Percentiles rank a stretch among this genome's conserved stretches.
Evolutionary conservation across 2,113 vertebrate species (phyloP).

Genomic region (Seriola rivoliana): DNA sequence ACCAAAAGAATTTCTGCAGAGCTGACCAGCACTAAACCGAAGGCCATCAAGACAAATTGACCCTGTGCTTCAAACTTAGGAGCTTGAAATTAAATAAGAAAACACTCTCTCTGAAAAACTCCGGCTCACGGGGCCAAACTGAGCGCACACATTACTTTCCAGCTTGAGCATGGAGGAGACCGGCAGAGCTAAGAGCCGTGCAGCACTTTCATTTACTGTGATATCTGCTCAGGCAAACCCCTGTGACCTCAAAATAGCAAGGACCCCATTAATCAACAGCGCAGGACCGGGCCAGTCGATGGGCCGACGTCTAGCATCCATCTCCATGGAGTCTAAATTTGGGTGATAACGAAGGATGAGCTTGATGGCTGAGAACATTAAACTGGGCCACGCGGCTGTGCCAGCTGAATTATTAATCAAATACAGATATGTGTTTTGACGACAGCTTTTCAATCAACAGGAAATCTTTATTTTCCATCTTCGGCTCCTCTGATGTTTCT

Average conservation of each 20-base stretch:
- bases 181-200: background rate
- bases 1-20: constrained; percentile 9
- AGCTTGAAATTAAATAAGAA: constrained; percentile 35
- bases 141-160: background rate
- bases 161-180: constrained; percentile 6
- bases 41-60: constrained; percentile 14
- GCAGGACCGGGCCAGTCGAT: constrained; percentile 45
- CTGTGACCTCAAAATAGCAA: constrained; percentile 66
- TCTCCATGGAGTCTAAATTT: constrained; percentile 69
- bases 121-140: background rate
- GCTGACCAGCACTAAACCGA: background rate
- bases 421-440: constrained; percentile 21
- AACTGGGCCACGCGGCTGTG: constrained; percentile 6
- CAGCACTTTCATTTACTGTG: constrained; percentile 21
- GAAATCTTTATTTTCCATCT: constrained; percentile 36
- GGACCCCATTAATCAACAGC: constrained; percentile 68
- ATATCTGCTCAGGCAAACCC: constrained; percentile 63
- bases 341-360: constrained; percentile 67
- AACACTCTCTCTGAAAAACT: background rate
- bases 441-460: constrained; percentile 55
- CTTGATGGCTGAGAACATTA: constrained; percentile 59
- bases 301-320: constrained; percentile 61
- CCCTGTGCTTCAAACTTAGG: background rate
- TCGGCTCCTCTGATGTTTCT: background rate
- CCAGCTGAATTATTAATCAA: constrained; percentile 64